Conservation (phyloP, 2,888 invertebrate species). For the Amphimallon solstitiale region DNA sequence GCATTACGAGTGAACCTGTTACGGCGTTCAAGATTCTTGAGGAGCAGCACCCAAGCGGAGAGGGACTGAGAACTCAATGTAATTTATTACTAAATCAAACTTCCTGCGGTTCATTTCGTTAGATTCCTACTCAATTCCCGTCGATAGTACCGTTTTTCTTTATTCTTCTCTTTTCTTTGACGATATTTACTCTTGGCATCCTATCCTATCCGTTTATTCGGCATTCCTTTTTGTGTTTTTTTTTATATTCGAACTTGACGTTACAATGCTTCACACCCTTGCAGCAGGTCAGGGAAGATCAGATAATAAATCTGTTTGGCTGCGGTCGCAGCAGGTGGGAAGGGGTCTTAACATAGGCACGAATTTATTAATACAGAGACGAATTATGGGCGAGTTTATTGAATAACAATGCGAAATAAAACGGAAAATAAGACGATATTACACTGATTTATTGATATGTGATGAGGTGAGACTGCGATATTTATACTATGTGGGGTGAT, state of each 20-base stretch:
- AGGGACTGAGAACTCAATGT: constrained; percentile 8
- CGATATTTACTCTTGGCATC: not conserved
- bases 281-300: constrained; percentile 10
- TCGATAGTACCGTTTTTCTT: not conserved
- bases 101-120: constrained; percentile 15
- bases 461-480: no score
- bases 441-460: not conserved
- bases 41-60: not conserved
- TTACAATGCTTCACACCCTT: constrained; percentile 27
- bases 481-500: no score
- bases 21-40: not conserved
- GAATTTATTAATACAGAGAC: constrained; percentile 9
- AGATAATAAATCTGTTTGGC: constrained; percentile 19
- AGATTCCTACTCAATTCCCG: constrained; percentile 2
- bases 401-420: not conserved
- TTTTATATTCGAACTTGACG: not conserved
- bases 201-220: no score
- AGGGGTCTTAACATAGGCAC: constrained; percentile 4
- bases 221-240: not conserved
- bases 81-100: constrained; percentile 22
- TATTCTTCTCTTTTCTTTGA: not conserved
- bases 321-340: constrained; percentile 14
- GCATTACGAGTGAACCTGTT: not conserved
- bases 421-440: not conserved
- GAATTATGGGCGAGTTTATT: not conserved